Base-by-base conservation (phyloP, 2,888 invertebrate genomes). In the Agrilus mali region DNA sequence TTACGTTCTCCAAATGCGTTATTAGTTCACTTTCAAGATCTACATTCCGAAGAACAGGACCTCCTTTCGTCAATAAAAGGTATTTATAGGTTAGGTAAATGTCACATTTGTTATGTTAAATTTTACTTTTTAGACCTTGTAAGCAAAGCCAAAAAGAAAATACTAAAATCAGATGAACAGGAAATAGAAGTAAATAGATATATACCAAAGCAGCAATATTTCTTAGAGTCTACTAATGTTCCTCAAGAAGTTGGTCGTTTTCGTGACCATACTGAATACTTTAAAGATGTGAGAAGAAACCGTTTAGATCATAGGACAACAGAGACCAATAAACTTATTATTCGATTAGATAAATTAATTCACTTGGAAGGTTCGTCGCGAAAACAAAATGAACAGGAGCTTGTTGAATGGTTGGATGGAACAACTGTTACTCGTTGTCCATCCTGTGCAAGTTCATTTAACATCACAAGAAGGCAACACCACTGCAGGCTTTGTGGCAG, bases 401-500 rank as follows among this genome's bases (percentile, higher is more conserved):
- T 79, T 44, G 96, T 97, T 4, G 83, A 86, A 31, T 98, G 98
- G 98, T 70, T 92, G 36, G 89, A 93, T 58, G 97, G 97, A 32
- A 79, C 79, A 38, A 86, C 86, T 42, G 94, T 93, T 1, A 84
- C 82, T 48, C 68, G 89, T 7, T 98, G 97, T 63, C 92, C 93
- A 0, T 84, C 80, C 51, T 98, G 98, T 70, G 87, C 92, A 0
- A 82, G 82, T 60, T 74, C 80, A 37, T 98, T 98, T 66, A 84
- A 86, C 57, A 67, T 94, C 44, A 82, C 92, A 0, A 72, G 90
- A 45, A 72, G 97, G 50, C 88, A 94, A 63, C 97, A 98, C 67
- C 98, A 98, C 67, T 98, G 98, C 61, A 74, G 96, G 48, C 73
- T 97, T 4, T 97, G 92, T 63, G 96, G 96, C 1, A 85, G 87